Conservation (phyloP, 2,888 invertebrate genomes). For the Ochropacha duplaris region DNA sequence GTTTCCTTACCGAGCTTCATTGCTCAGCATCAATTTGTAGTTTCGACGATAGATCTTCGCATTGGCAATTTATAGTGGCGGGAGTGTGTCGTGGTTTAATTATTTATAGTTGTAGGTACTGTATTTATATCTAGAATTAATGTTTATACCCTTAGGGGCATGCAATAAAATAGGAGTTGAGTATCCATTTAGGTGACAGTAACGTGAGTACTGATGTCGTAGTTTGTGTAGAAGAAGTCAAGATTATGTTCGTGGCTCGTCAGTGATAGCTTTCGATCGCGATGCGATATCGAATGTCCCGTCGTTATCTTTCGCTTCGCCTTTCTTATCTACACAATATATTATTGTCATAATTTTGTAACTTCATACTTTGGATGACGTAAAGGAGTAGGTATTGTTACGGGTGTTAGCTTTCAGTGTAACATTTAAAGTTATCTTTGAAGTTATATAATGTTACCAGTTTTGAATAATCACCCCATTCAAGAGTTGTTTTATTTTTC, state of each 20-base stretch:
- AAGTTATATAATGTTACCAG: not conserved
- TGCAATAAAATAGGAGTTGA: not conserved
- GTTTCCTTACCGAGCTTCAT: not conserved
- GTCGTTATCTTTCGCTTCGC: constrained; percentile 3
- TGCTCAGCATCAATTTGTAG: constrained; percentile 1
- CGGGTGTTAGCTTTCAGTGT: not conserved
- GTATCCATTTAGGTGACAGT: constrained; percentile 4
- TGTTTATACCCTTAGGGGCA: not conserved
- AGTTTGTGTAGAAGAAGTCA: constrained; percentile 9
- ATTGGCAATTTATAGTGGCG: not conserved
- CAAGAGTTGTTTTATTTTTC: not conserved
- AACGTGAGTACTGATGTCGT: constrained; percentile 6
- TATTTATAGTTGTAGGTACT: not conserved
- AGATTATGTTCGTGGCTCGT: constrained; percentile 8
- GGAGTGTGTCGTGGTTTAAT: not conserved
- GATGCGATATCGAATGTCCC: constrained; percentile 12
- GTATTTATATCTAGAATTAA: not conserved
- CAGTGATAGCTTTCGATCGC: constrained; percentile 14
- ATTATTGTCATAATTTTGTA: constrained; percentile 7
- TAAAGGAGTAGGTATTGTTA: not conserved
- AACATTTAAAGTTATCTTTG: not conserved
- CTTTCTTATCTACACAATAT: constrained; percentile 5
- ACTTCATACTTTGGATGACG: constrained; percentile 1
- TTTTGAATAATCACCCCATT: not conserved
- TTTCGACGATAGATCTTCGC: not conserved